These are phyloP conservation scores for Sthenelais limicola DNA, from an alignment of 2,888 invertebrate species.

Conservation along the genomic window DNA sequence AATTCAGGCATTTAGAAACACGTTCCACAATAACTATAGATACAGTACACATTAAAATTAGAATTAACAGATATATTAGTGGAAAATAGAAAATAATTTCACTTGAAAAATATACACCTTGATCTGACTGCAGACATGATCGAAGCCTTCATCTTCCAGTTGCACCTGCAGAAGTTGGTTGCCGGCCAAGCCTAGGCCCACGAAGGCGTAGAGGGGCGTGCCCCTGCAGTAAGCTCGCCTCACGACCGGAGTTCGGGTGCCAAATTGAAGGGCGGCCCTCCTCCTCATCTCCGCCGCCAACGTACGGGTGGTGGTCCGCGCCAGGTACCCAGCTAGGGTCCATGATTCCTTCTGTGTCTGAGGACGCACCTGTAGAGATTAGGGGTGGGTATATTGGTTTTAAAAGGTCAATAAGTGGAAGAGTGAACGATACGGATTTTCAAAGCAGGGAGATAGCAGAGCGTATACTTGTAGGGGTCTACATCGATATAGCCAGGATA, in stretches of 20 bases:
- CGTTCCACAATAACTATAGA: too few relatives aligned
- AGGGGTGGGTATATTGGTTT: neutral
- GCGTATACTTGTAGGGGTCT: too few relatives aligned
- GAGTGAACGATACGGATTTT: too few relatives aligned
- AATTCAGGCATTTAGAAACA: too few relatives aligned
- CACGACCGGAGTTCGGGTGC: constrained; percentile 6
- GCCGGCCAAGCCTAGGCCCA: constrained; percentile 30
- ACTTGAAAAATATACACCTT: constrained; percentile 25
- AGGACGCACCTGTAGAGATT: neutral
- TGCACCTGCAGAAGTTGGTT: neutral
- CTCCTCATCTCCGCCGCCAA: constrained; percentile 28
- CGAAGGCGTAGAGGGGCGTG: constrained; percentile 31
- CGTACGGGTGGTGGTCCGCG: constrained; percentile 2
- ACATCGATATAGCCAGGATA: too few relatives aligned
- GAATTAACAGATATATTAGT: too few relatives aligned
- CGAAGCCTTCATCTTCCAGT: constrained; percentile 19
- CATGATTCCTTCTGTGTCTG: neutral
- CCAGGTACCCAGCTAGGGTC: constrained; percentile 7
- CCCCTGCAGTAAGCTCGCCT: constrained; percentile 1
- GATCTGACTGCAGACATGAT: constrained; percentile 23
- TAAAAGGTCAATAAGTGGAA: too few relatives aligned
- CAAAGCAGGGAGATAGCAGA: too few relatives aligned
- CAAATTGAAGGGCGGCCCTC: constrained; percentile 28
- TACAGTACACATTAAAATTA: too few relatives aligned
- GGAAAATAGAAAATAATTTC: too few relatives aligned